Base-by-base conservation (phyloP, 2,113 vertebrate species). In the Lepus americanus region DNA sequence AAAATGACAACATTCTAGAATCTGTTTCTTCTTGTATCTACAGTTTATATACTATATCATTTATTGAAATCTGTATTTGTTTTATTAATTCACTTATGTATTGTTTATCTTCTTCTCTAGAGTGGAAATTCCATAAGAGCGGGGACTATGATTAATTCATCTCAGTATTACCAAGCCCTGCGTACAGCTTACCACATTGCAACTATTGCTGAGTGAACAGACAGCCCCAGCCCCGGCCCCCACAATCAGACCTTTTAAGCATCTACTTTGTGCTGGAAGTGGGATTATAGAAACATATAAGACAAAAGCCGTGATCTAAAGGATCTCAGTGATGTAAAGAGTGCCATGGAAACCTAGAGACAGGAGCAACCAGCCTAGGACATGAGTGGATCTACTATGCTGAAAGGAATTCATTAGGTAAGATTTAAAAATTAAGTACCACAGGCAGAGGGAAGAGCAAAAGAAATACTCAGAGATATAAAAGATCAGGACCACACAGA, bases 1-100 rank as follows among this genome's bases (percentile, higher is more conserved):
- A 90, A 93, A 95, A 77, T 31, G 49, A 87, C 66, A 91, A 79
- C 12, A 87, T 83, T 87, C 64, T 94, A 63, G 31, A 92, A 89
- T 81, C 72, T 89, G 33, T 53, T 78, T 16, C 76, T 29, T 73
- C 44, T 25, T 72, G 29, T 16, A 92, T 39, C 53, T 44, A 36
- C n/a, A 87, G 11, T 67, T 88, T 74, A 88, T 79, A 31, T 59
- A 92, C 19, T 73, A 66, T 85, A 22, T 16, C 8, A 76, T 89
- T 89, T 66, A 80, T 3, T 76, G 12, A 0, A 59, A 89, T 85
- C 76, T 89, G 25, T 66, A 85, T 72, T 87, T 63, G 55, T 63
- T 87, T 78, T 70, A 74, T 31, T 73, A 63, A 19, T 64, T 83
- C 44, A 69, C 16, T 90, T 90, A 80, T 20, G 89, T 74, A 72